phyloP scores from a whole-genome alignment of 2,888 invertebrate genomes.

The Acanthacorydalis orientalis region DNA sequence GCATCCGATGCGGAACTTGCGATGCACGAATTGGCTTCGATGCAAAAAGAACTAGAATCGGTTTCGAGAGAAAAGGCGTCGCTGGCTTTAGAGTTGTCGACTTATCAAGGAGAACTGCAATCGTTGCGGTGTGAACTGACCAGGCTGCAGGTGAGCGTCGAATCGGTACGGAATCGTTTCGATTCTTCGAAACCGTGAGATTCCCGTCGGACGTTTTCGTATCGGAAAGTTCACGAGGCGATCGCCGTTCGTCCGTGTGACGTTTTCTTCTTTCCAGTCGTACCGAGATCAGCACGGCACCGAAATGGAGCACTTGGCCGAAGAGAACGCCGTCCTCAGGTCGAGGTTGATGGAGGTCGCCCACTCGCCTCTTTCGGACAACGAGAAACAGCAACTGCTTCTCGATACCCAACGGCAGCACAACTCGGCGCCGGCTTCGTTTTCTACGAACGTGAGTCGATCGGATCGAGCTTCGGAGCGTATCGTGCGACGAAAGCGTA shows the following conservation, averaged over 20 bases:
- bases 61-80: constrained; percentile 46
- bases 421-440: constrained; percentile 67
- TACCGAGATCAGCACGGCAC: constrained; percentile 39
- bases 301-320: constrained; percentile 48
- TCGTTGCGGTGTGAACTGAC: constrained; percentile 49
- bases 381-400: constrained; percentile 65
- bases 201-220: too few relatives aligned
- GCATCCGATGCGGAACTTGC: constrained; percentile 20
- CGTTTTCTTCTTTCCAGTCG: background rate
- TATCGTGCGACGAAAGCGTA: background rate
- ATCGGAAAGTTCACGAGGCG: background rate
- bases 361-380: constrained; percentile 67
- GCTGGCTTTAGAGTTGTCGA: constrained; percentile 45
- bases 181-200: too few relatives aligned
- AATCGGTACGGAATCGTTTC: too few relatives aligned
- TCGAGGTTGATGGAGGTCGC: constrained; percentile 61
- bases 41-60: constrained; percentile 43
- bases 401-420: constrained; percentile 53
- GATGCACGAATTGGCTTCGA: constrained; percentile 43
- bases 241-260: background rate
- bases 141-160: constrained; percentile 52
- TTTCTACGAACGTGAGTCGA: constrained; percentile 27
- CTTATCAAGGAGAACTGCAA: constrained; percentile 48
- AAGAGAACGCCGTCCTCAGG: constrained; percentile 61
- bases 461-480: background rate